Evolutionary conservation across 2,797 vertebrate genomes (phyloP).

Genomic region (Halcyon smyrnensis): DNA sequence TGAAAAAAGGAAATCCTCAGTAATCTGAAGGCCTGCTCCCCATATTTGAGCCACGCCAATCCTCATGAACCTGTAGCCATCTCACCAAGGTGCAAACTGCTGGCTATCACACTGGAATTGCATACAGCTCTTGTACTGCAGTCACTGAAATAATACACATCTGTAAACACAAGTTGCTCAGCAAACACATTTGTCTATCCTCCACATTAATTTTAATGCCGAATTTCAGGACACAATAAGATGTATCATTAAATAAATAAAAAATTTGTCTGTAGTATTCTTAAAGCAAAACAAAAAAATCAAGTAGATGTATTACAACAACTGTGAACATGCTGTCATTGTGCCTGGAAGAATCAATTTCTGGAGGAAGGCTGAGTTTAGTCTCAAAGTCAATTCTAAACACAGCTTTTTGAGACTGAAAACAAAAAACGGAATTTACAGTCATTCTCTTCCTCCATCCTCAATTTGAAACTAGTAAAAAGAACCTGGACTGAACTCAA

Average conservation of each 20-base stretch:
- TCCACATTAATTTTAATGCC: neutral
- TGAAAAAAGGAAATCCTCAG: neutral
- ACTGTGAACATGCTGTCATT: neutral
- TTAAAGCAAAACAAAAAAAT: neutral
- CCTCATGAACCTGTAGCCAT: neutral
- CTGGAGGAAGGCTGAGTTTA: neutral
- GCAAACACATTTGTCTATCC: neutral
- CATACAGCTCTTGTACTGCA: neutral
- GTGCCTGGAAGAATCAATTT: neutral
- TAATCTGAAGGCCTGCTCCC: neutral
- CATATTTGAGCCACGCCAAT: accelerated
- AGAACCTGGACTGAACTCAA: neutral
- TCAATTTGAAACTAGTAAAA: neutral
- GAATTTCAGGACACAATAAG: neutral
- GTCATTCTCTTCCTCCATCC: neutral
- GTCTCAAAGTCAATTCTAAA: constrained; percentile 10
- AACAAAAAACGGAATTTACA: neutral
- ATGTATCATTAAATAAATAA: neutral
- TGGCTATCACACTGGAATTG: neutral
- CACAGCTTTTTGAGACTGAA: neutral
- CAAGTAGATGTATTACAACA: neutral
- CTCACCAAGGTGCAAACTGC: neutral
- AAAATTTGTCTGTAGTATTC: too few species aligned
- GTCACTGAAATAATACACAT: neutral
- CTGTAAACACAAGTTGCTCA: neutral